Percentiles rank a stretch among this genome's conserved stretches.
phyloP scores from a whole-genome alignment of 2,113 vertebrate genomes.

The Emydocephalus ijimae region DNA sequence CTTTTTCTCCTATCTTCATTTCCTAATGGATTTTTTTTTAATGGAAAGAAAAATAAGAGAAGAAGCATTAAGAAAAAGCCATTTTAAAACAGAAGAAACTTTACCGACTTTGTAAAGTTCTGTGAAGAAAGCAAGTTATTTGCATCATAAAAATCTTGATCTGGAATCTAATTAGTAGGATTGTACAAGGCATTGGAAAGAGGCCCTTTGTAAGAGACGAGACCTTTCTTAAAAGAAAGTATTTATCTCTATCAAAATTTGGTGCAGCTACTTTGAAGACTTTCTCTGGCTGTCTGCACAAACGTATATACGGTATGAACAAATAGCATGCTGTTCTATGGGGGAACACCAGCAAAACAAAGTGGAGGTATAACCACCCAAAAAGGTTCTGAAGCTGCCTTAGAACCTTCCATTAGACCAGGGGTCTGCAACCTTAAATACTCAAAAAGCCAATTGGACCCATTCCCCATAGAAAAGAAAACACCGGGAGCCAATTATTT shows the following conservation, averaged over 20 bases:
- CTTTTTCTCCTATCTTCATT: background rate
- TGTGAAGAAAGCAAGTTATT: background rate
- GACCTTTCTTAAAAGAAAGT: background rate
- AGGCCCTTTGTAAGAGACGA: background rate
- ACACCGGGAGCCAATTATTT: too few species aligned
- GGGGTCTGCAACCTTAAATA: too few species aligned
- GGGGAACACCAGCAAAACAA: background rate
- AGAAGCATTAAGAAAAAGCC: background rate
- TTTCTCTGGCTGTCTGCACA: background rate
- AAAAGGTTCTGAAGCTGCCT: background rate
- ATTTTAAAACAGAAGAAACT: background rate
- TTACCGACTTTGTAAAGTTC: too few species aligned
- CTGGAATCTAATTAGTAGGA: background rate
- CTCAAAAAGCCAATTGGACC: too few species aligned
- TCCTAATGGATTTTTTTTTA: background rate
- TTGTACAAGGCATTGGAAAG: background rate
- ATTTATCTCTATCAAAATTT: background rate
- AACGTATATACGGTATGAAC: background rate
- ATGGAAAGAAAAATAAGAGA: background rate
- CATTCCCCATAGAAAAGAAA: too few species aligned
- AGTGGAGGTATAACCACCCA: background rate
- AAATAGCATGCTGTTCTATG: background rate
- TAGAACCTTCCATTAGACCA: background rate
- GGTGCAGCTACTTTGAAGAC: background rate
- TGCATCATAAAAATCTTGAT: background rate